Conservation (phyloP, 2,113 vertebrate genomes). For the Scophthalmus maximus region DNA sequence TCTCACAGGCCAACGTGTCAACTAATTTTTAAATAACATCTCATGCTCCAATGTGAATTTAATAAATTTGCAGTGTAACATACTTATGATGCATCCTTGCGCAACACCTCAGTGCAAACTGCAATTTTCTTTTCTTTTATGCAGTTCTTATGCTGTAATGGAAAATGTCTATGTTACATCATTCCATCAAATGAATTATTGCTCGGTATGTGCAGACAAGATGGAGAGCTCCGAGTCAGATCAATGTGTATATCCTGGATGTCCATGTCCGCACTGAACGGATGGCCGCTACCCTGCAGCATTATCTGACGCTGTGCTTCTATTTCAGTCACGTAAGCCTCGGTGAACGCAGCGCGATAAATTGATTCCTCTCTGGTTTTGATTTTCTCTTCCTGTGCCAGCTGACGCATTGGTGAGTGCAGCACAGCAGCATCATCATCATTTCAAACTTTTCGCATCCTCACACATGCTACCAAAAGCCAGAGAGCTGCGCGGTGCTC, state of each 20-base stretch:
- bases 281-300: conserved; percentile 65
- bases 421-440: conserved; percentile 34
- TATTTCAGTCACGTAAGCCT: conserved; percentile 68
- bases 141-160: conserved; percentile 15
- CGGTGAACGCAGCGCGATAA: conserved; percentile 47
- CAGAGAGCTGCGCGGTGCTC: conserved; percentile 10
- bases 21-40: not conserved
- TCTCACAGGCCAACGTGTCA: not conserved
- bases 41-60: conserved; percentile 2
- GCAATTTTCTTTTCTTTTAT: conserved; percentile 14
- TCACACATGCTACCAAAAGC: conserved; percentile 27
- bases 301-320: conserved; percentile 68
- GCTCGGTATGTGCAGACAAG: conserved; percentile 20
- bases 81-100: conserved; percentile 28
- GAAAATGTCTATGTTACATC: conserved; percentile 11
- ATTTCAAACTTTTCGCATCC: conserved; percentile 30
- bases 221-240: conserved; percentile 42
- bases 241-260: conserved; percentile 61
- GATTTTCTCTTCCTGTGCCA: conserved; percentile 67
- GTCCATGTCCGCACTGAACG: conserved; percentile 27
- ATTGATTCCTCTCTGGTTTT: conserved; percentile 71
- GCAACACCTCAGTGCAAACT: not conserved
- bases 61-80: conserved; percentile 23
- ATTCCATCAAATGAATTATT: conserved; percentile 16
- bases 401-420: conserved; percentile 42